phyloP scores from a whole-genome alignment of 2,113 vertebrate genomes.

The Pseudopodoces humilis region DNA sequence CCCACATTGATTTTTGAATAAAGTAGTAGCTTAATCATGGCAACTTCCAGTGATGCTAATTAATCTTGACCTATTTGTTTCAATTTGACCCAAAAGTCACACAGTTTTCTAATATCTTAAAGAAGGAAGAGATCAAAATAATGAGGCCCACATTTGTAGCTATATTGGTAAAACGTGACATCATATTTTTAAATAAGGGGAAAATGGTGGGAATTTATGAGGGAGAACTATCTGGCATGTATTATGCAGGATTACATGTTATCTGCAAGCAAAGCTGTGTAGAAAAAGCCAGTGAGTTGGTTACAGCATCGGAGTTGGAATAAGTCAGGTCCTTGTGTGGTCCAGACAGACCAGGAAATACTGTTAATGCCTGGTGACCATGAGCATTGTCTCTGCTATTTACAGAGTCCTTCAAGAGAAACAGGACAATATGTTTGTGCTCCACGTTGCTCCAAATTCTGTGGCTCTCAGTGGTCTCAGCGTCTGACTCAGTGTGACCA shows the following conservation, averaged over 20 bases:
- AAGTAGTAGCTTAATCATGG: not conserved
- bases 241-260: not conserved
- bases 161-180: not conserved
- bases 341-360: not conserved
- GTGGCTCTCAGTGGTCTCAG: not conserved
- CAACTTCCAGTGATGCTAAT: not conserved
- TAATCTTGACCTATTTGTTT: not conserved
- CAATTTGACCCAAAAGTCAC: not conserved
- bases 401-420: not conserved
- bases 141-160: not conserved
- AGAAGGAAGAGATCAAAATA: not conserved
- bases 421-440: not conserved
- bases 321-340: not conserved
- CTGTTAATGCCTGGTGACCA: not conserved
- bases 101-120: not conserved
- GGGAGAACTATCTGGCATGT: not conserved
- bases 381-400: not conserved
- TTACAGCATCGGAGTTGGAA: not conserved
- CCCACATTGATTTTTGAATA: not conserved
- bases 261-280: not conserved
- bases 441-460: not conserved
- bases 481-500: not conserved
- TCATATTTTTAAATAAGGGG: not conserved
- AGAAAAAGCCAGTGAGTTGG: not conserved
- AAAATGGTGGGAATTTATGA: not conserved